These are phyloP conservation scores for Laothoe populi DNA, from an alignment of 2,888 invertebrate genomes.

Conservation along the genomic window DNA sequence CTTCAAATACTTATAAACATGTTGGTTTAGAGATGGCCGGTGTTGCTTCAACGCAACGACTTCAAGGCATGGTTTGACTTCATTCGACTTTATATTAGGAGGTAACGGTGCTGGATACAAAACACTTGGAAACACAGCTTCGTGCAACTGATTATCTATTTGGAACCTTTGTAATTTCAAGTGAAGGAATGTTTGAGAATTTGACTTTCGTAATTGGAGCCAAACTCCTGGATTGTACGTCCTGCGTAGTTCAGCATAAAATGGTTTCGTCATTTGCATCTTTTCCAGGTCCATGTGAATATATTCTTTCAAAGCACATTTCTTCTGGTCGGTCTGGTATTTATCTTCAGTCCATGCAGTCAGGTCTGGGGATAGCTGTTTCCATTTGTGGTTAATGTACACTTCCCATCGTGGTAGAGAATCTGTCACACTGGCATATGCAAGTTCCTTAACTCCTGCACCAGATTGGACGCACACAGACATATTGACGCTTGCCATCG, in stretches of 20 bases:
- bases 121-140: slow-evolving; percentile 89
- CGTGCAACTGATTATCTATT: slow-evolving; percentile 90
- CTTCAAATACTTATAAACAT: slow-evolving; percentile 86
- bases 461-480: slow-evolving; percentile 81
- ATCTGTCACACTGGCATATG: slow-evolving; percentile 87
- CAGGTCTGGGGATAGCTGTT: slow-evolving; percentile 89
- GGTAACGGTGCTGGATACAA: slow-evolving; percentile 86
- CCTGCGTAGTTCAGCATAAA: slow-evolving; percentile 90
- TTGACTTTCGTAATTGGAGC: slow-evolving; percentile 89
- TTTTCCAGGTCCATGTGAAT: slow-evolving; percentile 92
- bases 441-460: slow-evolving; percentile 85
- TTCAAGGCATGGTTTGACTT: slow-evolving; percentile 85
- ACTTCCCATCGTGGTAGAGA: slow-evolving; percentile 93
- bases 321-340: slow-evolving; percentile 88
- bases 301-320: slow-evolving; percentile 91
- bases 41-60: slow-evolving; percentile 82
- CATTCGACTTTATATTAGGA: slow-evolving; percentile 62
- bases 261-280: slow-evolving; percentile 95
- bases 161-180: slow-evolving; percentile 88
- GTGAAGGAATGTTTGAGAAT: slow-evolving; percentile 87
- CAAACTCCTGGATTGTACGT: slow-evolving; percentile 90
- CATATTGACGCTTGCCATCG: slow-evolving; percentile 88
- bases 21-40: slow-evolving; percentile 76
- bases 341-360: slow-evolving; percentile 93
- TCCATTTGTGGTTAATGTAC: slow-evolving; percentile 92